A percentile compares a stretch with the other conserved stretches of the same genome.
Conservation (phyloP, 2,888 invertebrate species). For the Tethea ocularis region DNA sequence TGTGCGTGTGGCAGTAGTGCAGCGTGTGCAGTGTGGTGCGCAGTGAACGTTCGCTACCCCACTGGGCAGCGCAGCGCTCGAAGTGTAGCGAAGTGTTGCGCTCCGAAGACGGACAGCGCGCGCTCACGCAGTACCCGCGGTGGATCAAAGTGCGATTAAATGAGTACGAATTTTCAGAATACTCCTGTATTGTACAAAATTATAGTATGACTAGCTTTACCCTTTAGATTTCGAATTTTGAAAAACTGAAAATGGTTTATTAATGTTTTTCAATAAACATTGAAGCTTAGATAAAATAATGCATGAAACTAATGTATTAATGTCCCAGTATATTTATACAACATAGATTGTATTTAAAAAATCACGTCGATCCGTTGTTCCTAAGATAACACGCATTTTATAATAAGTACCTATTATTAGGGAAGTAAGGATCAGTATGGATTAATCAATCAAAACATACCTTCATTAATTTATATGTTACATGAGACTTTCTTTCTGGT, state of each 20-base stretch:
- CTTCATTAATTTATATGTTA: constrained; percentile 26
- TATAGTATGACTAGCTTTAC: too few species aligned
- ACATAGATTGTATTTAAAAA: too few species aligned
- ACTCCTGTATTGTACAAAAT: constrained; percentile 22
- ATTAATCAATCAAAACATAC: constrained; percentile 14
- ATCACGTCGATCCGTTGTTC: too few species aligned
- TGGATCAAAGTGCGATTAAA: constrained; percentile 48
- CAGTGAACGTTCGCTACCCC: constrained; percentile 23
- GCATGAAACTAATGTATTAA: too few species aligned
- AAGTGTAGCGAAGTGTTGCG: constrained; percentile 28
- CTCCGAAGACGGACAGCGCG: constrained; percentile 29
- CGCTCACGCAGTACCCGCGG: constrained; percentile 49
- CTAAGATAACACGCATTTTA: too few species aligned
- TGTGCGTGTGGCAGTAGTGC: constrained; percentile 31
- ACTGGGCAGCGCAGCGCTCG: constrained; percentile 12
- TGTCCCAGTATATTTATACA: too few species aligned
- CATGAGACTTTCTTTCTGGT: constrained; percentile 15
- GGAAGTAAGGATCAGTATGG: too few species aligned
- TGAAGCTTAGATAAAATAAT: too few species aligned
- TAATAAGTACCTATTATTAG: too few species aligned
- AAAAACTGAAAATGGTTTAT: too few species aligned
- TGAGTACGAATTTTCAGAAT: constrained; percentile 30
- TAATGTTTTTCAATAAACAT: too few species aligned
- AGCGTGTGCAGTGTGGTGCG: constrained; percentile 24
- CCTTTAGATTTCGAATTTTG: too few species aligned